phyloP scores from a whole-genome alignment of 2,113 vertebrate species.

The Tyto alba region DNA sequence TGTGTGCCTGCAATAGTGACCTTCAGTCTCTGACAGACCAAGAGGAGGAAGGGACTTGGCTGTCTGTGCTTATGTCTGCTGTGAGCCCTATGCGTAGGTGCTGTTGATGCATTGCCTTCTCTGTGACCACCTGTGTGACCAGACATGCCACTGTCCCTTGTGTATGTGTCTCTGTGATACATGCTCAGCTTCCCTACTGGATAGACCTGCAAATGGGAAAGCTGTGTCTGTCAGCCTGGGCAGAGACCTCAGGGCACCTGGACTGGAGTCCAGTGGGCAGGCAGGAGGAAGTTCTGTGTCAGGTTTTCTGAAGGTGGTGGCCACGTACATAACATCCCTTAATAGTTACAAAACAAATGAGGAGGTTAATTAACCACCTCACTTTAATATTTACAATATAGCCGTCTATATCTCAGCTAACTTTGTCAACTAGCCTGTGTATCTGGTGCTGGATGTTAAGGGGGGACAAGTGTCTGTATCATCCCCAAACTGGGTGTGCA shows the following conservation, averaged over 20 bases:
- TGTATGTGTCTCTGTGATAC: neutral
- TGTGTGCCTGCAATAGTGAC: neutral
- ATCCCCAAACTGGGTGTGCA: too few relatives aligned
- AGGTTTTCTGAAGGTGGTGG: neutral
- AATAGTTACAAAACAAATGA: neutral
- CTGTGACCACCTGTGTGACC: neutral
- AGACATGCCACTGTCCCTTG: neutral
- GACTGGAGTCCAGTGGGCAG: neutral
- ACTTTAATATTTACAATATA: neutral
- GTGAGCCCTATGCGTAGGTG: neutral
- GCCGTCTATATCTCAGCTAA: neutral
- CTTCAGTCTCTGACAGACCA: neutral
- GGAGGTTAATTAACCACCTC: neutral
- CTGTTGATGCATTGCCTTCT: neutral
- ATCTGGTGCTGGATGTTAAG: neutral
- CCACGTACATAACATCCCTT: accelerated
- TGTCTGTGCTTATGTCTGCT: neutral
- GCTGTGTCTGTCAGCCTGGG: neutral
- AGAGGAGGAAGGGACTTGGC: neutral
- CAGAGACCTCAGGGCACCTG: neutral
- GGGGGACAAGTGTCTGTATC: neutral
- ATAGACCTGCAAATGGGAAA: neutral
- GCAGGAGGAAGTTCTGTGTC: neutral
- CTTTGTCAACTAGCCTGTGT: neutral
- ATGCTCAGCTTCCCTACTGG: neutral